Conservation (phyloP, 2,888 invertebrate genomes). For the Drosophila macrothrix region DNA sequence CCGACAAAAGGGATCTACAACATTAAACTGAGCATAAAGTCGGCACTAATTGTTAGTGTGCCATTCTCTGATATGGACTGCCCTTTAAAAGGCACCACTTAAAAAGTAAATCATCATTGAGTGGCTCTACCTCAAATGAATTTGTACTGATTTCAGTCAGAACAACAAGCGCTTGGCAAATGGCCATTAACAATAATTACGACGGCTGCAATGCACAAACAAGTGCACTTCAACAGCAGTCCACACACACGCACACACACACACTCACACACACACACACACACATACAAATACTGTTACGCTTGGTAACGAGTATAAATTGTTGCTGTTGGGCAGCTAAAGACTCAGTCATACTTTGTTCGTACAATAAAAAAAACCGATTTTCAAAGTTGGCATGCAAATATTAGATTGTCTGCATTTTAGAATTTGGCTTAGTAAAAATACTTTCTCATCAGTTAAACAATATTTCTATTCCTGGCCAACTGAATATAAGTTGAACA, state of each 20-base stretch:
- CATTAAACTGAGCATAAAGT: slow-evolving; percentile 11
- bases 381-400: neutral
- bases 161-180: slow-evolving; percentile 60
- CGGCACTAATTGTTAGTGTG: slow-evolving; percentile 31
- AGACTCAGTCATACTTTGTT: slow-evolving; percentile 3
- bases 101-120: slow-evolving; percentile 51
- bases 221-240: slow-evolving; percentile 65
- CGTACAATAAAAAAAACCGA: neutral
- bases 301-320: slow-evolving; percentile 15
- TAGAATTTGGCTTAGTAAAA: neutral
- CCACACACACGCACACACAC: slow-evolving; percentile 2
- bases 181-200: slow-evolving; percentile 81
- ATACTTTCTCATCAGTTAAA: too few relatives aligned
- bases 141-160: slow-evolving; percentile 43
- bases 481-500: neutral
- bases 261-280: neutral
- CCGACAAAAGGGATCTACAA: neutral
- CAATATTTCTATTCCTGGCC: neutral
- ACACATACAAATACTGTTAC: slow-evolving; percentile 10
- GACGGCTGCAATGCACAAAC: slow-evolving; percentile 76
- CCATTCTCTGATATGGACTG: slow-evolving; percentile 3
- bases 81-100: slow-evolving; percentile 16
- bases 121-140: slow-evolving; percentile 33
- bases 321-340: neutral
- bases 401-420: neutral